These are phyloP conservation scores for Cardinalis cardinalis DNA, from an alignment of 2,113 vertebrate species.

Conservation along the genomic window DNA sequence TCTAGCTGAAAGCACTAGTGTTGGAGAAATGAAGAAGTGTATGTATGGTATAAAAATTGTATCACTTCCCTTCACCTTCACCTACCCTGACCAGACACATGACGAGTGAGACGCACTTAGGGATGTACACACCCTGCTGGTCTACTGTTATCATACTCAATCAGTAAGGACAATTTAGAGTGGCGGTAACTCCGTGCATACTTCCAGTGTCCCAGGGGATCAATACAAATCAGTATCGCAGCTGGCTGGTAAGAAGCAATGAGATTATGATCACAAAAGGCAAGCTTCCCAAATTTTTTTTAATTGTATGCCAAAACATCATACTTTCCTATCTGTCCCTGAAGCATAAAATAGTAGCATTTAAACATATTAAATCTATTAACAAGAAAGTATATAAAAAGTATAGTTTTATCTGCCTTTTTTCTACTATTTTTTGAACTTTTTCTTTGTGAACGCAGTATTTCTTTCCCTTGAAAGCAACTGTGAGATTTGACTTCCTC, in stretches of 20 bases:
- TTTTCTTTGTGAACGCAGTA: not conserved
- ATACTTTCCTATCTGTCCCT: not conserved
- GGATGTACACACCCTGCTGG: slow-evolving; percentile 4
- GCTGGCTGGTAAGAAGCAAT: slow-evolving; percentile 50
- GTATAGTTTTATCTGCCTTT: not conserved
- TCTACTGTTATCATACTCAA: slow-evolving; percentile 20
- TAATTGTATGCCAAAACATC: not conserved
- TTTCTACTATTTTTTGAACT: not conserved
- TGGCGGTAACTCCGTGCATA: slow-evolving; percentile 5
- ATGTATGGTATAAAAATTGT: not conserved
- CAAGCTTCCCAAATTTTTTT: slow-evolving; percentile 30
- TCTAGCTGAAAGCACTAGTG: not conserved
- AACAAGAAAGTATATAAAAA: not conserved
- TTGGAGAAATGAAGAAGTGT: not conserved
- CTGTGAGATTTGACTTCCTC: not conserved
- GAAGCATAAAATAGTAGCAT: not conserved
- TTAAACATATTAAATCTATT: not conserved
- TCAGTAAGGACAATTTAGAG: slow-evolving; percentile 59
- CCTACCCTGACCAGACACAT: not conserved
- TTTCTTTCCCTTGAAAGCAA: not conserved
- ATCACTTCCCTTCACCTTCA: not conserved
- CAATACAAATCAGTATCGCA: slow-evolving; percentile 47
- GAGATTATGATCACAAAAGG: slow-evolving; percentile 44
- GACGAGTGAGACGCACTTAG: not conserved
- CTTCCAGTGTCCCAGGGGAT: slow-evolving; percentile 32